Base-by-base conservation (phyloP, 2,797 vertebrate species). In the Acanthornis magna region DNA sequence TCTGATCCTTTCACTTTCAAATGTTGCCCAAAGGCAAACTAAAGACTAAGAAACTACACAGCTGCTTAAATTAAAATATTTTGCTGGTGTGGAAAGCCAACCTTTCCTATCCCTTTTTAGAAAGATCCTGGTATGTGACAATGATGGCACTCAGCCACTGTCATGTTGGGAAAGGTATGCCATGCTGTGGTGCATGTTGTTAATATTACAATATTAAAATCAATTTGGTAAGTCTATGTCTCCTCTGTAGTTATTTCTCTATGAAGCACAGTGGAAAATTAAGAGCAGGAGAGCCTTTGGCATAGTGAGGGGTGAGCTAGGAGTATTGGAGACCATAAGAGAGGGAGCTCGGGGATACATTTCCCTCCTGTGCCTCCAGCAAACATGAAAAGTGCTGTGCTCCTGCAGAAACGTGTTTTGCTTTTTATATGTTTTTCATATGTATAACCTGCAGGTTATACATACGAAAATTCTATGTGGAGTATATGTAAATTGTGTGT, bases 1-100 rank as follows among this genome's bases (percentile, higher is more conserved):
- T 80, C 60, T 58, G n/a, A 71, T 85, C 18, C 61, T 92, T 92
- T 89, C 6, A 27, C 88, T 92, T 92, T 83, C 50, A 72, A 40
- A 43, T 23, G 9, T 77, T 80, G 51, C 45, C 38, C 18, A 36
- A 51, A 70, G 60, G 13, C 55, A 86, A 53, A 30, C 30, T 62
- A 47, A 93, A 75, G 58, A 43, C 51, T 71, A 51, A 68, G 78
- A 89, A 82, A 50, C 25, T n/a, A 25, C 26, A 42, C 23, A 87
- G 32, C 57, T 92, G 43, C 21, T 70, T 73, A 43, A 47, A 66
- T 62, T 62, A 25, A 75, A 84, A 48, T 45, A 12, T 78, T 65
- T 71, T 84, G 14, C 74, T 84, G 40, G 13, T 68, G 13, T 45
- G 34, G 47, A 54, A 87, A 70, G 22, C 9, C 58, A 72, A 21